Percentiles rank a stretch among this genome's conserved stretches.
Conservation (phyloP, 2,113 vertebrate genomes). For the Lophochroa leadbeateri region DNA sequence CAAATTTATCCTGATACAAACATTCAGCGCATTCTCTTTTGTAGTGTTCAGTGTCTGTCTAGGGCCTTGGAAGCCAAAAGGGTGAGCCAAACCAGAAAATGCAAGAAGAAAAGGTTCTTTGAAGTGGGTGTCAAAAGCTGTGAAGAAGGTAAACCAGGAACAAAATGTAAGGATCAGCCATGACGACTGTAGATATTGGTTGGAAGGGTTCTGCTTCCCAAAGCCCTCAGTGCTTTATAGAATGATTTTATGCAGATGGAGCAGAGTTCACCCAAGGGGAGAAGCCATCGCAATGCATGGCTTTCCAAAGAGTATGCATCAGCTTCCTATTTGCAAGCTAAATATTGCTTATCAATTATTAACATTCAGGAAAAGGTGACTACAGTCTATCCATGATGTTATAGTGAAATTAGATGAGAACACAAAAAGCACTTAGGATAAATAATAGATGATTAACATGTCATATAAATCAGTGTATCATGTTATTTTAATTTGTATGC, state of each 20-base stretch:
- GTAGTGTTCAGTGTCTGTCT: not conserved
- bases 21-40: not conserved
- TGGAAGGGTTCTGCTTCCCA: not conserved
- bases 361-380: constrained; percentile 57
- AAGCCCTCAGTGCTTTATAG: not conserved
- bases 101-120: not conserved
- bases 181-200: not conserved
- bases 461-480: constrained; percentile 49
- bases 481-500: constrained; percentile 58
- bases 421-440: constrained; percentile 55
- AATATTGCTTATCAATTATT: constrained; percentile 65
- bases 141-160: not conserved
- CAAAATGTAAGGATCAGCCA: not conserved
- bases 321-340: constrained; percentile 40
- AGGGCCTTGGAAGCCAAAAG: not conserved
- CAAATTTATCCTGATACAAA: not conserved
- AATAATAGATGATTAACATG: constrained; percentile 68
- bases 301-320: not conserved
- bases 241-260: constrained; percentile 5
- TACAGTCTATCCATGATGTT: constrained; percentile 40
- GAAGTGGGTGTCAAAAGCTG: not conserved
- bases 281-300: not conserved
- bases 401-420: constrained; percentile 48
- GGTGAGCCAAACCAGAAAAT: not conserved
- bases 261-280: constrained; percentile 14